Conservation (phyloP, 2,113 vertebrate species). For the Rissa tridactyla region DNA sequence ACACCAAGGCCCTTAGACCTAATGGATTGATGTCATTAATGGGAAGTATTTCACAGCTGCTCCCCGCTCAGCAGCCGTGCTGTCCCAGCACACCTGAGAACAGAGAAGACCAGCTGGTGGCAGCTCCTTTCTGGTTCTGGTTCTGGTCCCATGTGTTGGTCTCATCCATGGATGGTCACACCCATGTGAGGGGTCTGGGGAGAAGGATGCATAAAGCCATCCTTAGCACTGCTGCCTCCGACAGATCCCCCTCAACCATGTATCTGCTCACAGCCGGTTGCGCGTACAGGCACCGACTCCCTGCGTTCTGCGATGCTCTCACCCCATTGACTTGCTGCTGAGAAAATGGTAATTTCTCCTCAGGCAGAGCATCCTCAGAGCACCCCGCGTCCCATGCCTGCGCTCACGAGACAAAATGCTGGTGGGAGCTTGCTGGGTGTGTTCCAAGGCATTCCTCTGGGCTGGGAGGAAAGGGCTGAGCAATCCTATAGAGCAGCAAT, state of each 20-base stretch:
- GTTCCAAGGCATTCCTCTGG: neutral
- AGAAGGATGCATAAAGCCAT: neutral
- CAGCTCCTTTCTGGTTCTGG: neutral
- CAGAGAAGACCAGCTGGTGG: neutral
- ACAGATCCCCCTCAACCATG: neutral
- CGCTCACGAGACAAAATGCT: rapidly evolving
- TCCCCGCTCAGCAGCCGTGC: rapidly evolving
- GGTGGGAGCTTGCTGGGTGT: neutral
- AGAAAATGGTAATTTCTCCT: neutral
- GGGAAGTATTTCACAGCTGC: neutral
- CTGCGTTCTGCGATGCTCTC: neutral
- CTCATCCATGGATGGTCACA: neutral
- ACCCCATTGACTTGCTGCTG: neutral
- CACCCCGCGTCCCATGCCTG: neutral
- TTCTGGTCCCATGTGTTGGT: neutral
- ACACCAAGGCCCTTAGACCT: neutral
- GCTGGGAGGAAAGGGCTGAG: neutral
- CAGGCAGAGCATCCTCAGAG: neutral
- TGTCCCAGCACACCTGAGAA: neutral
- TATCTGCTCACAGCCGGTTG: neutral
- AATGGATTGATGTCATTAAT: neutral
- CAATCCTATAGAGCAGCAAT: neutral
- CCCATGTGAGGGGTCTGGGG: neutral
- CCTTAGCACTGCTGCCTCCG: neutral
- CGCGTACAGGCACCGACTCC: neutral